These are phyloP conservation scores for Brachycybe producta DNA, from an alignment of 2,888 invertebrate species.

Conservation along the genomic window DNA sequence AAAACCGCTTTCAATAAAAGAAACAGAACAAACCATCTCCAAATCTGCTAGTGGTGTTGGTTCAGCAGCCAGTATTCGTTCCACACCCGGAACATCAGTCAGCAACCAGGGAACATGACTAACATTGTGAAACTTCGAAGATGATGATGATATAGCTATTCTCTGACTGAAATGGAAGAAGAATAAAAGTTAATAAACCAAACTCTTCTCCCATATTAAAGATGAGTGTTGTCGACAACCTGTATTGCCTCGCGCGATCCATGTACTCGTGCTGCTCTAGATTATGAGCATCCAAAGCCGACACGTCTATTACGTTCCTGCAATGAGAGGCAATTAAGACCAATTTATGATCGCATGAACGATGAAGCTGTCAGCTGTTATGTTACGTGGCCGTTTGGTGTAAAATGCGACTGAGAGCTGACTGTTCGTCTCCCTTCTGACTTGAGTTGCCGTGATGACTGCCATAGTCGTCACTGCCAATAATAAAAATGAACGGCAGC, in stretches of 20 bases:
- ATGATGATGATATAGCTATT: neutral
- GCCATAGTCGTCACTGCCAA: slow-evolving; percentile 49
- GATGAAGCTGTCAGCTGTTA: neutral
- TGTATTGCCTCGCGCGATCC: slow-evolving; percentile 63
- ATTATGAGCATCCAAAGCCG: slow-evolving; percentile 73
- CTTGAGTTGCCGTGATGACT: slow-evolving; percentile 48
- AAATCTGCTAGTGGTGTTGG: slow-evolving; percentile 50
- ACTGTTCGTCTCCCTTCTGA: slow-evolving; percentile 79
- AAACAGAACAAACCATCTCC: slow-evolving; percentile 48
- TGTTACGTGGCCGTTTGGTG: slow-evolving; percentile 76
- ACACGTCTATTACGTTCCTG: slow-evolving; percentile 89
- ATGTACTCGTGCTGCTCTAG: slow-evolving; percentile 78
- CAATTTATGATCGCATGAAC: neutral
- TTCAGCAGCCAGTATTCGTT: slow-evolving; percentile 49
- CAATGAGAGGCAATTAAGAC: slow-evolving; percentile 24
- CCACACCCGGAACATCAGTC: slow-evolving; percentile 57
- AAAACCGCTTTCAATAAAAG: too few relatives aligned
- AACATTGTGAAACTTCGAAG: slow-evolving; percentile 3
- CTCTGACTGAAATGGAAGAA: neutral
- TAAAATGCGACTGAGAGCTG: slow-evolving; percentile 72
- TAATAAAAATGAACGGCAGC: slow-evolving; percentile 19
- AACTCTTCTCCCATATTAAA: too few relatives aligned
- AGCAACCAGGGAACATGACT: slow-evolving; percentile 24
- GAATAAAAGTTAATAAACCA: neutral
- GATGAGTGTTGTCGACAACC: too few relatives aligned